Percentiles rank a stretch among this genome's conserved stretches.
Evolutionary conservation across 1,140 invertebrate species (phyloP).

Genomic region (Halesus radiatus): DNA sequence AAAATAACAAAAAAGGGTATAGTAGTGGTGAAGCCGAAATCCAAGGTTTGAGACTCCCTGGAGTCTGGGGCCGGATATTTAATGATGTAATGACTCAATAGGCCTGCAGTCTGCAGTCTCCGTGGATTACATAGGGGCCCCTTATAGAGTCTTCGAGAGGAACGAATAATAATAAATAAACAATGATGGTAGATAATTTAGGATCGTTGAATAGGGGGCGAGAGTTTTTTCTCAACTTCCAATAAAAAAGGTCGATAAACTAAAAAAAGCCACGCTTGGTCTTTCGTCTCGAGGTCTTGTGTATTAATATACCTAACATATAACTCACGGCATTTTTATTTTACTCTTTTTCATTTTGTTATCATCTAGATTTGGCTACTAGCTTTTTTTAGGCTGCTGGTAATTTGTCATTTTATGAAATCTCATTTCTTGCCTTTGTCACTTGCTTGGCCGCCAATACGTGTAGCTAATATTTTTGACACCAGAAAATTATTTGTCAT

Average conservation of each 20-base stretch:
- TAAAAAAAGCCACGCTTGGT: slow-evolving; percentile 1
- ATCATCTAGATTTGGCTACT: too few relatives aligned
- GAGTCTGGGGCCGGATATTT: slow-evolving; percentile 5
- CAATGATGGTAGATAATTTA: slow-evolving; percentile 24
- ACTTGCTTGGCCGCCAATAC: too few relatives aligned
- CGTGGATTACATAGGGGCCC: slow-evolving; percentile 30
- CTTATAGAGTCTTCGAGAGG: slow-evolving; percentile 15
- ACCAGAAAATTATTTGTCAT: too few relatives aligned
- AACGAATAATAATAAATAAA: slow-evolving; percentile 34
- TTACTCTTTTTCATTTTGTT: too few relatives aligned
- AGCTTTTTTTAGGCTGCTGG: too few relatives aligned
- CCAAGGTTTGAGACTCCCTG: slow-evolving; percentile 3
- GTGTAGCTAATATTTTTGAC: too few relatives aligned
- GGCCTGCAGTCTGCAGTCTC: not conserved
- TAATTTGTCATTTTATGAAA: too few relatives aligned
- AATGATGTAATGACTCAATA: slow-evolving; percentile 41
- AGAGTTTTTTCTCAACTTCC: slow-evolving; percentile 1
- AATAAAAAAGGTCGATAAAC: slow-evolving; percentile 9
- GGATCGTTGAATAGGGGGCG: slow-evolving; percentile 18
- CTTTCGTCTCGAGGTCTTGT: not conserved
- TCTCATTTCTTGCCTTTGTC: too few relatives aligned
- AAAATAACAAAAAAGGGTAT: too few relatives aligned
- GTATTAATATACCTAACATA: too few relatives aligned
- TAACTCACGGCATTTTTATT: too few relatives aligned
- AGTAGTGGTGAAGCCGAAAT: not conserved